phyloP scores from a whole-genome alignment of 2,888 invertebrate species.

The Eupithecia dodoneata region DNA sequence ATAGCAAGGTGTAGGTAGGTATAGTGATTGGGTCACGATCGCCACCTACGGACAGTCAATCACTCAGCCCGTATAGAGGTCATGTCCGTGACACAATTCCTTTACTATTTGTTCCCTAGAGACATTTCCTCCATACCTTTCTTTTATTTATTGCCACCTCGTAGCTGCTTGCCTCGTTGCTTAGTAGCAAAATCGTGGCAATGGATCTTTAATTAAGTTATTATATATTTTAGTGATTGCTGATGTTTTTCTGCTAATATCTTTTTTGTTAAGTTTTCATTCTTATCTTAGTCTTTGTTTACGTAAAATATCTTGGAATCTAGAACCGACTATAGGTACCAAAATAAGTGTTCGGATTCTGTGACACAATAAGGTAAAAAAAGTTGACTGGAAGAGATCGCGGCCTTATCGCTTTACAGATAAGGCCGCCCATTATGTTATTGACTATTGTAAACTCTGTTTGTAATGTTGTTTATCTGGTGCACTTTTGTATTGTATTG shows the following conservation, averaged over 20 bases:
- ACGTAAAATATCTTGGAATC: background rate
- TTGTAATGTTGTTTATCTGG: no score
- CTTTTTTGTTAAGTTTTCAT: background rate
- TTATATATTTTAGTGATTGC: no score
- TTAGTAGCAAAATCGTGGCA: background rate
- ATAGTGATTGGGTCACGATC: conserved; percentile 37
- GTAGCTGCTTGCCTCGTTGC: background rate
- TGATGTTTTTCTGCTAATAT: background rate
- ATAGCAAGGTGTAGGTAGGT: background rate
- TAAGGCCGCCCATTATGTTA: no score
- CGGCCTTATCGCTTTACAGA: no score
- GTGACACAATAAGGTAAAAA: background rate
- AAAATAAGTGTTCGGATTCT: background rate
- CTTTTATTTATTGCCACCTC: background rate
- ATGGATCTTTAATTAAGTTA: no score
- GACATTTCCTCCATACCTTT: conserved; percentile 7
- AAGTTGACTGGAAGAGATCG: no score
- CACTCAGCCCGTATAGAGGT: conserved; percentile 29
- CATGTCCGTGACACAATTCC: conserved; percentile 21
- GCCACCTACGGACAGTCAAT: conserved; percentile 39
- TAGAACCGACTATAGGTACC: background rate
- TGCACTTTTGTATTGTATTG: no score
- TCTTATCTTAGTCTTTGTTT: background rate
- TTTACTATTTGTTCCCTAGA: background rate
- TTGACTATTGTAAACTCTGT: no score